A percentile compares a stretch with the other conserved stretches of the same genome.
Evolutionary conservation across 2,888 invertebrate species (phyloP).

Genomic region (Drosophila quasianomalipes): DNA sequence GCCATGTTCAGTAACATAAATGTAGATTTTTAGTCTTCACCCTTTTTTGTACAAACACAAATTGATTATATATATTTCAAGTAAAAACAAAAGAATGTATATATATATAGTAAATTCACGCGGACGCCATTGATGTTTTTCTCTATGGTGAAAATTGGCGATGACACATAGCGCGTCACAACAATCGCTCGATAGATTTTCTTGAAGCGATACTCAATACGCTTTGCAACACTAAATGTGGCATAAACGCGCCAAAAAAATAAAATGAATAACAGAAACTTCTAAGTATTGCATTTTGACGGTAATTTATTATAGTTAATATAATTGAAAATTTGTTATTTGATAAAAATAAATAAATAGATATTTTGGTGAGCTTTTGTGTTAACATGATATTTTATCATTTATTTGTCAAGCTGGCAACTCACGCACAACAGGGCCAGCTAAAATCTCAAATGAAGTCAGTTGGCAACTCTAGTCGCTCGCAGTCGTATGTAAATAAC

Average conservation of each 20-base stretch:
- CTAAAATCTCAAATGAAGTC: not conserved
- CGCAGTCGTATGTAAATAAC: slow-evolving; percentile 4
- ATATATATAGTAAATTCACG: slow-evolving; percentile 53
- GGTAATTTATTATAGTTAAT: not conserved
- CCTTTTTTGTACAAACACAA: slow-evolving; percentile 18
- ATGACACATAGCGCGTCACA: slow-evolving; percentile 51
- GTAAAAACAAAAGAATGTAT: slow-evolving; percentile 52
- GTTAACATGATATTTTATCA: not conserved
- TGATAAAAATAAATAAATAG: not conserved
- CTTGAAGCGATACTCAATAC: not conserved
- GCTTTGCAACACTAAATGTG: slow-evolving; percentile 28
- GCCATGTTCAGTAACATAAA: slow-evolving; percentile 87
- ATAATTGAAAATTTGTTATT: not conserved
- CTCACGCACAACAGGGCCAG: not conserved
- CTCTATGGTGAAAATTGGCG: slow-evolving; percentile 62
- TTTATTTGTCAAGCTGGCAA: not conserved
- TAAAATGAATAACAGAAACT: not conserved
- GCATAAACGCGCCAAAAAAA: not conserved
- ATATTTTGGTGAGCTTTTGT: not conserved
- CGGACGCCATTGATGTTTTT: slow-evolving; percentile 75
- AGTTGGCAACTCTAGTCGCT: slow-evolving; percentile 26
- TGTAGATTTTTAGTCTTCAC: slow-evolving; percentile 13
- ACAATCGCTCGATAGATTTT: slow-evolving; percentile 37
- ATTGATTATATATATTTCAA: slow-evolving; percentile 25
- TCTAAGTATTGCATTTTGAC: not conserved